These are phyloP conservation scores for Andricus curvator DNA, from an alignment of 2,888 invertebrate species.

Conservation along the genomic window DNA sequence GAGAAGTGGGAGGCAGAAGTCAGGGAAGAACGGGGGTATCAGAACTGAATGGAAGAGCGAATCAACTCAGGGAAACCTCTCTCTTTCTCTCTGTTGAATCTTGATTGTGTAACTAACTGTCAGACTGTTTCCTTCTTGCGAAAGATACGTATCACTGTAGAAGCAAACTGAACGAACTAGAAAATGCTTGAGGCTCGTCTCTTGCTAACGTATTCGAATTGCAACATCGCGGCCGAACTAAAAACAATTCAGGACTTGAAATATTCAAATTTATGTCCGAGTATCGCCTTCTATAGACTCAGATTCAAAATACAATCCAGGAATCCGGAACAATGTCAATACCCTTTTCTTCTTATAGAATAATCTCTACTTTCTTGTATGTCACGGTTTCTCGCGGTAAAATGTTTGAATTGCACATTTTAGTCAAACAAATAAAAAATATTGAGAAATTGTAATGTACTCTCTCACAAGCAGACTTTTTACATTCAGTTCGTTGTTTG, in stretches of 20 bases:
- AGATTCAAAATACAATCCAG: not conserved
- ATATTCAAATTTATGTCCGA: constrained; percentile 29
- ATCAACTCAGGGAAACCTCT: constrained; percentile 59
- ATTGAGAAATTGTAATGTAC: not conserved
- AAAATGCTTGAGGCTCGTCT: constrained; percentile 22
- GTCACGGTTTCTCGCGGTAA: no score
- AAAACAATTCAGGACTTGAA: constrained; percentile 14
- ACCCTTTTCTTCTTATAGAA: not conserved
- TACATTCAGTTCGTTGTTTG: not conserved
- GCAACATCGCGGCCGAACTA: constrained; percentile 1
- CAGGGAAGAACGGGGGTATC: constrained; percentile 14
- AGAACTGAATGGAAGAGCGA: constrained; percentile 62
- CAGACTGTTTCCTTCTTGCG: constrained; percentile 31
- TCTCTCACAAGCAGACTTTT: not conserved
- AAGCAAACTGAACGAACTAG: constrained; percentile 33
- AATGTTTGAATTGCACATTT: no score
- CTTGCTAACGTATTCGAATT: not conserved
- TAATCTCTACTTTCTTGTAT: not conserved
- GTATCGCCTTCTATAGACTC: not conserved
- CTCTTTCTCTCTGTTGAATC: constrained; percentile 44
- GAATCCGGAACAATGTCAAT: constrained; percentile 16
- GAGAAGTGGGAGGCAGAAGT: constrained; percentile 41
- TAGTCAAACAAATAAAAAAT: no score
- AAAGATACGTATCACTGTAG: constrained; percentile 41
- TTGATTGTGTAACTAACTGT: constrained; percentile 40